A percentile compares a stretch with the other conserved stretches of the same genome.
These are phyloP conservation scores for Nephila pilipes DNA, from an alignment of 1,140 invertebrate species.

Conservation along the genomic window DNA sequence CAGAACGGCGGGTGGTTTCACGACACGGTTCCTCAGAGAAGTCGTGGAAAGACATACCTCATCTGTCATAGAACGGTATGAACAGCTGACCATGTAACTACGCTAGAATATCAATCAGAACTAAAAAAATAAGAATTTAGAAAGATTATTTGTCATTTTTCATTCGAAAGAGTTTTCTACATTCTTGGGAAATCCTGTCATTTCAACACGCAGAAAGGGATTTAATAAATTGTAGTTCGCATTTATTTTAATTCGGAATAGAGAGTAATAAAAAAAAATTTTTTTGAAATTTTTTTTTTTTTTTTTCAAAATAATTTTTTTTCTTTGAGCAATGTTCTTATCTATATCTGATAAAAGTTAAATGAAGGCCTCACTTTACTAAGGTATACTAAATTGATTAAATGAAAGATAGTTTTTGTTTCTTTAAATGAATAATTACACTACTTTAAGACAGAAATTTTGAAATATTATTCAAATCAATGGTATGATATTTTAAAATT, in stretches of 20 bases:
- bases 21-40: constrained; percentile 16
- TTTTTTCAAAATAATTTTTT: too few relatives aligned
- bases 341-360: too few relatives aligned
- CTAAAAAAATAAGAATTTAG: not conserved
- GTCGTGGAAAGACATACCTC: constrained; percentile 40
- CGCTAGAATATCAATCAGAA: constrained; percentile 45
- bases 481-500: too few relatives aligned
- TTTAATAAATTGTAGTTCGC: not conserved
- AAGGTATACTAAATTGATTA: too few relatives aligned
- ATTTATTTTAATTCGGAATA: not conserved
- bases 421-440: too few relatives aligned
- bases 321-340: too few relatives aligned
- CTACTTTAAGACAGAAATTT: too few relatives aligned
- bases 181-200: not conserved
- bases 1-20: constrained; percentile 27
- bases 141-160: not conserved
- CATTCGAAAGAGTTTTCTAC: not conserved
- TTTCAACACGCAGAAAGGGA: not conserved
- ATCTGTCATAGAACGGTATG: constrained; percentile 38
- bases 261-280: not conserved
- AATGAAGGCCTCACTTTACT: too few relatives aligned
- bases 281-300: too few relatives aligned
- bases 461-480: too few relatives aligned
- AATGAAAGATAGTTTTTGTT: too few relatives aligned
- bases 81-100: constrained; percentile 55